Evolutionary conservation across 2,797 vertebrate species (phyloP).

Genomic region (Trematocara caparti): DNA sequence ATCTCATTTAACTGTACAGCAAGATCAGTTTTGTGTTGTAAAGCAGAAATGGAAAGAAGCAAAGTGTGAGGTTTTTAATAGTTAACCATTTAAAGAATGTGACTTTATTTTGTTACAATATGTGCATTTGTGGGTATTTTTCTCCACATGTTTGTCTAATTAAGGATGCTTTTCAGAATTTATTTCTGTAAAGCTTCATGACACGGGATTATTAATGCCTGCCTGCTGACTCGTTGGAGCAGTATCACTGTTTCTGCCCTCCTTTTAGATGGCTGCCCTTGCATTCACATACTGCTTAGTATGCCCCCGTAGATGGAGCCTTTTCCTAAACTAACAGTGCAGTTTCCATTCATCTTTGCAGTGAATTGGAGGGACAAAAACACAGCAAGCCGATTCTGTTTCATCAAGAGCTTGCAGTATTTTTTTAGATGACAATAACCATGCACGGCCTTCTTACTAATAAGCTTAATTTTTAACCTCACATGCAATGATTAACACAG

Average conservation of each 20-base stretch:
- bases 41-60: not conserved
- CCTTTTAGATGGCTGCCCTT: conserved; percentile 19
- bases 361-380: conserved; percentile 3
- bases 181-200: not conserved
- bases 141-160: not conserved
- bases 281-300: conserved; percentile 21
- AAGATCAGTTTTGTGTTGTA: conserved; percentile 3
- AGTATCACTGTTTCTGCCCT: conserved; percentile 9
- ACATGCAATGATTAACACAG: conserved; percentile 40
- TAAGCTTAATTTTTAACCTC: conserved; percentile 11
- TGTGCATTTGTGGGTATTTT: not conserved
- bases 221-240: conserved; percentile 8
- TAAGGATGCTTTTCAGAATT: not conserved
- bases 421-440: not conserved
- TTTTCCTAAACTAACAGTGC: not conserved
- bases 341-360: conserved; percentile 10
- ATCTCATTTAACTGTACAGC: conserved; percentile 30
- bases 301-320: conserved; percentile 1
- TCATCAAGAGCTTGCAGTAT: not conserved
- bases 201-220: not conserved
- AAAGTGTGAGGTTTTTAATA: not conserved
- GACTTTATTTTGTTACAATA: not conserved
- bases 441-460: conserved; percentile 7
- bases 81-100: not conserved
- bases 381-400: not conserved